Evolutionary conservation across 2,113 vertebrate genomes (phyloP).

Genomic region (Esox niger): DNA sequence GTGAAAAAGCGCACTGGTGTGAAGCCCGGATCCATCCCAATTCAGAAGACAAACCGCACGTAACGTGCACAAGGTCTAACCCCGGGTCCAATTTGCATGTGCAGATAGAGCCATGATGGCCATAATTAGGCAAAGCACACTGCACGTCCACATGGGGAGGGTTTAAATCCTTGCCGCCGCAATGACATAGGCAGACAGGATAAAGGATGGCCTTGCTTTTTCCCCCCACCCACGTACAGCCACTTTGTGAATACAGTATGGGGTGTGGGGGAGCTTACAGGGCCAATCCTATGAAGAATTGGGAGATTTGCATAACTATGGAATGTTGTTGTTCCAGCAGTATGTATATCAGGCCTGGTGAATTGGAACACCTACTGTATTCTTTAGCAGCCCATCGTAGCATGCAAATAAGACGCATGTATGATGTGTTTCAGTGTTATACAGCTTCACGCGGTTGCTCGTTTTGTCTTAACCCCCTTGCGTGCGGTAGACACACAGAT

Average conservation of each 20-base stretch:
- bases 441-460: constrained; percentile 14
- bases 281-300: constrained; percentile 16
- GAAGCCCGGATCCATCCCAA: neutral
- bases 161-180: constrained; percentile 31
- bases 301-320: constrained; percentile 44
- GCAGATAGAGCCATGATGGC: constrained; percentile 45
- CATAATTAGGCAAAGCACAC: constrained; percentile 59
- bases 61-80: constrained; percentile 18
- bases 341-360: constrained; percentile 26
- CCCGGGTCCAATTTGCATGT: constrained; percentile 30
- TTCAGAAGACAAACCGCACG: constrained; percentile 11
- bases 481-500: neutral
- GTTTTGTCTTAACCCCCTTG: neutral
- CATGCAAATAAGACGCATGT: constrained; percentile 35
- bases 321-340: neutral
- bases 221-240: constrained; percentile 21
- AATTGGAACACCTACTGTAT: constrained; percentile 9
- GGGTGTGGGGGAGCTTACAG: constrained; percentile 18
- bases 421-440: neutral
- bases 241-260: constrained; percentile 22
- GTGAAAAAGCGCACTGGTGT: neutral
- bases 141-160: constrained; percentile 27
- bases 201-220: constrained; percentile 19
- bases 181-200: constrained; percentile 31
- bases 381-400: constrained; percentile 11